Evolutionary conservation across 2,113 vertebrate genomes (phyloP).

Genomic region (Dicerorhinus sumatrensis): DNA sequence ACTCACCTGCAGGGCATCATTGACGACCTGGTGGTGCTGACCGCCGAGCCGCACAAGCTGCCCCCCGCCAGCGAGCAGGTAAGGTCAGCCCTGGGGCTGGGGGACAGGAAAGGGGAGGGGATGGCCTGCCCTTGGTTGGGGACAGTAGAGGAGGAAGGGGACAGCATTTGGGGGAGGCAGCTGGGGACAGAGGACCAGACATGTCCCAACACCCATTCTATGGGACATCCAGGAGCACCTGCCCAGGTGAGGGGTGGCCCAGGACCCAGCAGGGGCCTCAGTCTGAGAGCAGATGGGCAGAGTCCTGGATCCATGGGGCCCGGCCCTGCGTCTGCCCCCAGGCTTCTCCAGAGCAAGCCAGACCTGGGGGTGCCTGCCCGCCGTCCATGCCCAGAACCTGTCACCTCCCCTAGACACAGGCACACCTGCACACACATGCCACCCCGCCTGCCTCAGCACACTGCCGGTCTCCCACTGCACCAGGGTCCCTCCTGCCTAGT

Average conservation of each 20-base stretch:
- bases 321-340: not conserved
- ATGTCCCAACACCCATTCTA: not conserved
- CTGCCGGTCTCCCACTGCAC: accelerated
- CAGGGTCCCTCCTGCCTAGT: accelerated
- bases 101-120: not conserved
- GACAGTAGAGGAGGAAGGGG: not conserved
- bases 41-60: conserved; percentile 96
- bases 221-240: not conserved
- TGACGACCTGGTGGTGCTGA: conserved; percentile 95
- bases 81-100: not conserved
- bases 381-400: accelerated
- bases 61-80: conserved; percentile 98
- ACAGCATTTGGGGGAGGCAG: not conserved
- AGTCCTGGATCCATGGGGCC: accelerated
- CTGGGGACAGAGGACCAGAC: not conserved
- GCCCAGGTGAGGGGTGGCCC: not conserved
- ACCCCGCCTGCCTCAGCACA: not conserved
- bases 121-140: not conserved
- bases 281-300: not conserved
- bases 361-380: not conserved
- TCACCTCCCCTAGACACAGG: not conserved
- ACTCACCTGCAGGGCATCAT: conserved; percentile 99
- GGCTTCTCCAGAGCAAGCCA: not conserved
- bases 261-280: not conserved
- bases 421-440: not conserved